Conservation (phyloP, 2,888 invertebrate genomes). For the Labia minor region DNA sequence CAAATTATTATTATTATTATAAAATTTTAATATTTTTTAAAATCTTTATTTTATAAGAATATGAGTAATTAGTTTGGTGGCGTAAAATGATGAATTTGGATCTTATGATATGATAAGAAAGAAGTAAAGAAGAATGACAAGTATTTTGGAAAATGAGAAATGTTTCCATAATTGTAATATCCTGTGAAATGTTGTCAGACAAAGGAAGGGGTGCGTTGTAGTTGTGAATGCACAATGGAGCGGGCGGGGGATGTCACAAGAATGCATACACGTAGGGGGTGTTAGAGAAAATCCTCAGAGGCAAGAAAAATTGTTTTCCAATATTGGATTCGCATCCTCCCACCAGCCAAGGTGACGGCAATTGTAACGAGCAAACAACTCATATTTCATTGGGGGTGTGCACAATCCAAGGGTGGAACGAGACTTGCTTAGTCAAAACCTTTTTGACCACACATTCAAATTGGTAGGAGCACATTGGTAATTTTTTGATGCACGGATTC, state of each 20-base stretch:
- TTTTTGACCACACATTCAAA: neutral
- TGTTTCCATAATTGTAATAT: neutral
- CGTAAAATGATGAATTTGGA: too few relatives aligned
- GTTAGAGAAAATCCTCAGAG: neutral
- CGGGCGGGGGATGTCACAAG: neutral
- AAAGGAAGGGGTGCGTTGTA: neutral
- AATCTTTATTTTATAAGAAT: too few relatives aligned
- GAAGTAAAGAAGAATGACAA: too few relatives aligned
- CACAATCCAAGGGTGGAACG: neutral
- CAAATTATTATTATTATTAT: too few relatives aligned
- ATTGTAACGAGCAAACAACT: slow-evolving; percentile 13
- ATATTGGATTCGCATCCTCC: neutral
- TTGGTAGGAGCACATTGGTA: neutral
- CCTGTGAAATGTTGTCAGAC: neutral
- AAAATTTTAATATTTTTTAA: too few relatives aligned
- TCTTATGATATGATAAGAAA: too few relatives aligned
- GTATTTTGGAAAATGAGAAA: neutral
- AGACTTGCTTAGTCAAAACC: slow-evolving; percentile 2
- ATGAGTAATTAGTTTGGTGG: too few relatives aligned
- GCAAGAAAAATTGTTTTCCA: slow-evolving; percentile 13
- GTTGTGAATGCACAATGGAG: neutral
- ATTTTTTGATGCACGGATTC: neutral
- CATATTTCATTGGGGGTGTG: neutral
- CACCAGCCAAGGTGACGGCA: neutral
- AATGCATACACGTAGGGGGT: neutral